A percentile compares a stretch with the other conserved stretches of the same genome.
These are phyloP conservation scores for Hippocampus kuda DNA, from an alignment of 2,797 vertebrate genomes.

Conservation along the genomic window DNA sequence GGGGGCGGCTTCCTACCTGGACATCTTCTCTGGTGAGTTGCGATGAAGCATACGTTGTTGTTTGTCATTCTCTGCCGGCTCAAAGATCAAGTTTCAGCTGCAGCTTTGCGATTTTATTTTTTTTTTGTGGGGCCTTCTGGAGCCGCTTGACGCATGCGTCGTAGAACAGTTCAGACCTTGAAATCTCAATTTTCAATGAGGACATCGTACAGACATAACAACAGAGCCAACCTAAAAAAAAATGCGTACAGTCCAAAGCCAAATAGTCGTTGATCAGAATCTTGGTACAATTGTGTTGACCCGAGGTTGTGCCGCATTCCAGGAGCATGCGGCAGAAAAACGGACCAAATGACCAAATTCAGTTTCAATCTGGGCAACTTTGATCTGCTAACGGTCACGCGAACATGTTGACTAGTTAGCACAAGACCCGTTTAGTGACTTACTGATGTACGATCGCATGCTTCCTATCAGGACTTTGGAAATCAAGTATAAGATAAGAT, in stretches of 20 bases:
- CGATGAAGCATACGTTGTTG: background rate
- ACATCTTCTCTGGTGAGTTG: constrained; percentile 91
- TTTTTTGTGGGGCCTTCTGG: no score
- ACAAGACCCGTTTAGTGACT: background rate
- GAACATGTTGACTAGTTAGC: background rate
- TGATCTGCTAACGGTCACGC: background rate
- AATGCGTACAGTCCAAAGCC: background rate
- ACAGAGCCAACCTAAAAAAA: background rate
- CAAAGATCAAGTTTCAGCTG: background rate
- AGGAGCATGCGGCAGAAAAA: no score
- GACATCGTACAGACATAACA: background rate
- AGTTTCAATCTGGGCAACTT: background rate
- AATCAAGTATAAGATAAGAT: constrained; percentile 3
- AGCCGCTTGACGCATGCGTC: no score
- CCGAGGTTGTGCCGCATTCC: background rate
- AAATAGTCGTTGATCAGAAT: background rate
- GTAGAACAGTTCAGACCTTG: no score
- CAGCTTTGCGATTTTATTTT: no score
- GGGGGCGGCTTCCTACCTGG: constrained; percentile 60
- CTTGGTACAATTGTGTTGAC: background rate
- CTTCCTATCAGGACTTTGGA: background rate
- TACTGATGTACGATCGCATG: background rate
- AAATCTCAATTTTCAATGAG: no score
- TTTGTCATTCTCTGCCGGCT: background rate
- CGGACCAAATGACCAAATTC: background rate